Evolutionary conservation across 2,888 invertebrate species (phyloP), one percentile per base, ranked within the genome.

Genomic region (Pyrochroa serraticornis): DNA sequence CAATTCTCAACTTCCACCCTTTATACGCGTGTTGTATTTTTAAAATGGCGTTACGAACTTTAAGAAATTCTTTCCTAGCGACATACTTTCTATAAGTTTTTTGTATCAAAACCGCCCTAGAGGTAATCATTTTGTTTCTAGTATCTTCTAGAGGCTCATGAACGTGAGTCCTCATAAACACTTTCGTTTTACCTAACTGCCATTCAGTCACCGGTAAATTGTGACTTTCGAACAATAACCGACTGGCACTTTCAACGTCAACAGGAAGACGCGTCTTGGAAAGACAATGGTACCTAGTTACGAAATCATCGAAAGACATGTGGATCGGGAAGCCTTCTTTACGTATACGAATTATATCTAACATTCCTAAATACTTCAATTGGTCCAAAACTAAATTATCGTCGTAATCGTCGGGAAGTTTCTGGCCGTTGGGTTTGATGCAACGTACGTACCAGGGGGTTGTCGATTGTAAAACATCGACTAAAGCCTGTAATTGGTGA

Each of bases 381-480:
- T 95, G 95, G 72, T 94, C 93, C 67, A 92, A 80, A 1, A 95
- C 95, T 55, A 95, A 81, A 51, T 86, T 85, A 55, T 89, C 88
- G 75, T 89, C 90, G 79, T 91, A 95, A 71, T 87, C 85, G 71
- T 93, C 87, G 0, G 93, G 86, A 49, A 86, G 83, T 78, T 95
- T 95, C 70, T 89, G 85, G 77, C 90, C 87, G 77, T 95, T 95
- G 0, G 95, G 95, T 73, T 95, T 95, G 71, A 95, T 95, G 77
- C 95, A 95, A 39, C 95, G 85, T 33, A 94, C 94, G 77, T 95
- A 91, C 95, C 94, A 95, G 1, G 94, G 93, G 53, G 92, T 93
- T 0, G 95, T 94, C 14, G 86, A 91, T 77, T 95, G 93, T 1
- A 95, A 81, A 71, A 95, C 93, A 71, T 95, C 95, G 0, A 95